Conservation (phyloP, 2,888 invertebrate species). For the Monochamus alternatus region DNA sequence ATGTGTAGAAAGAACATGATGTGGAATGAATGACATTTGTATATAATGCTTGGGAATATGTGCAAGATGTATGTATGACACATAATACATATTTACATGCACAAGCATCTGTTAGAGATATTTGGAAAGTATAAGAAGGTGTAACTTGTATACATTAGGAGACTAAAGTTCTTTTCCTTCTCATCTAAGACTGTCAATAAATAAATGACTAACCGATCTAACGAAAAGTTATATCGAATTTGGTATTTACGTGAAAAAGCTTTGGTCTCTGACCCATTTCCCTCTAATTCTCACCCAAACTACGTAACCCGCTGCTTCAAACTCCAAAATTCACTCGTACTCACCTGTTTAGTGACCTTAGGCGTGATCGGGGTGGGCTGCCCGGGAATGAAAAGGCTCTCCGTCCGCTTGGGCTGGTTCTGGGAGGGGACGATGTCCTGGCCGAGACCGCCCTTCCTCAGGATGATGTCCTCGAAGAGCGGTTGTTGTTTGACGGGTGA, state of each 20-base stretch:
- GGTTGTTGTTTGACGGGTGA: conserved; percentile 66
- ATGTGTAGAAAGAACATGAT: too few relatives aligned
- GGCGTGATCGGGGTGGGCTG: conserved; percentile 69
- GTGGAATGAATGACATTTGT: too few relatives aligned
- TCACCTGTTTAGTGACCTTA: conserved; percentile 52
- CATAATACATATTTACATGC: not conserved
- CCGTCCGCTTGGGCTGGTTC: conserved; percentile 91
- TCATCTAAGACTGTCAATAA: too few relatives aligned
- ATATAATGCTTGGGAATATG: not conserved
- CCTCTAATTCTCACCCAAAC: not conserved
- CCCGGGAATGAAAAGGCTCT: conserved; percentile 86
- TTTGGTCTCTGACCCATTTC: not conserved
- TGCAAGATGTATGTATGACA: not conserved
- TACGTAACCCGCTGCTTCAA: conserved; percentile 5
- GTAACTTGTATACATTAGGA: not conserved
- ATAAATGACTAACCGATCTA: too few relatives aligned
- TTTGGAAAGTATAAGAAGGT: not conserved
- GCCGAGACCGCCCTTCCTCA: conserved; percentile 86
- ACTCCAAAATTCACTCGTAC: conserved; percentile 33
- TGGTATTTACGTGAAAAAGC: not conserved
- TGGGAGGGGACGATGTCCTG: conserved; percentile 92
- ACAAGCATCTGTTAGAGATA: conserved; percentile 10
- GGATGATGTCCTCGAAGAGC: conserved; percentile 87
- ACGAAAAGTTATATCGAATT: too few relatives aligned
- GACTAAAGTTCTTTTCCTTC: not conserved